Evolutionary conservation across 1,140 invertebrate species (phyloP).

Genomic region (Camponotus pennsylvanicus): DNA sequence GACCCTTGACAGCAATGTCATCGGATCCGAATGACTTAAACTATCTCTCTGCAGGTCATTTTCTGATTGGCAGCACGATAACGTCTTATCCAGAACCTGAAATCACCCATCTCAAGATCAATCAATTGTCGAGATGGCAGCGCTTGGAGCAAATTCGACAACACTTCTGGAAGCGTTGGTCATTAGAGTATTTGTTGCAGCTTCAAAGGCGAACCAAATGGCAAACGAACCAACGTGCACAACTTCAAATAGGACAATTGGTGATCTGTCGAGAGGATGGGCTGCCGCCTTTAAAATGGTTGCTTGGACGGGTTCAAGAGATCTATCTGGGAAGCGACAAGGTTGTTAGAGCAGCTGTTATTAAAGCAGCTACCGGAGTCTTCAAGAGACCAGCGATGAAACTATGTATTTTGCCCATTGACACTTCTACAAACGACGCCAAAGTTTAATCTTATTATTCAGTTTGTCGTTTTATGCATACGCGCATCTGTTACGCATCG

Average conservation of each 20-base stretch:
- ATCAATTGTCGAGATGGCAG: background rate
- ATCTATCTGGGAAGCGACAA: background rate
- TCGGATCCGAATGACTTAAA: background rate
- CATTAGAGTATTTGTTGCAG: background rate
- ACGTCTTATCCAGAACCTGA: background rate
- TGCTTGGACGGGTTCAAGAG: background rate
- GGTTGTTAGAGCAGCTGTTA: no score
- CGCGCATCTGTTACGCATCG: no score
- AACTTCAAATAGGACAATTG: background rate
- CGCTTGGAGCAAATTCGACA: background rate
- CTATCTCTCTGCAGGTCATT: background rate
- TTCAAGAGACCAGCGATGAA: no score
- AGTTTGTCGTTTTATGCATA: no score
- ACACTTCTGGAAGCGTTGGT: background rate
- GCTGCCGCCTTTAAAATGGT: background rate
- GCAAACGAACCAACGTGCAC: background rate
- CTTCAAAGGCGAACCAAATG: background rate
- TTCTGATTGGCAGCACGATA: background rate
- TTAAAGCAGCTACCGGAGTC: no score
- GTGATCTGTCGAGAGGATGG: background rate
- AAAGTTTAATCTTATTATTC: no score
- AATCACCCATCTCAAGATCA: background rate
- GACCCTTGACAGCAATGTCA: background rate
- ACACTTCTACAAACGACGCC: no score
- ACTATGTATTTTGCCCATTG: no score